Percentiles rank a stretch among this genome's conserved stretches.
Conservation (phyloP, 1,140 invertebrate species). For the Amphibalanus amphitrite region DNA sequence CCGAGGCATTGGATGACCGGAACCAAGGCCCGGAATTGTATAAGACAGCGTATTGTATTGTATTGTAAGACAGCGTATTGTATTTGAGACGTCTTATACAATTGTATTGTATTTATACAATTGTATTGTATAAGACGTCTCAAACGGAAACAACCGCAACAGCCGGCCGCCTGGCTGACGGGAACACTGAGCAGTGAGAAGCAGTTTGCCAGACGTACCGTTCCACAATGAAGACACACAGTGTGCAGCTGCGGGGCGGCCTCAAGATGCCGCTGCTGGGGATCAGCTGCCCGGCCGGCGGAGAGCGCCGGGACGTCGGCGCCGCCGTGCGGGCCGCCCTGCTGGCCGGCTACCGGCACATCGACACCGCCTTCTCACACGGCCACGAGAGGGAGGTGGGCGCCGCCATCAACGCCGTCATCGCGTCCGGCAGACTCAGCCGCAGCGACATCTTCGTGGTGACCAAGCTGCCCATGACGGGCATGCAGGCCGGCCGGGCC, state of each 20-base stretch:
- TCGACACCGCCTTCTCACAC: constrained; percentile 48
- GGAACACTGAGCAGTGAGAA: too few species aligned
- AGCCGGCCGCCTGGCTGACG: too few species aligned
- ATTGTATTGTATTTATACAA: too few species aligned
- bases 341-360: constrained; percentile 46
- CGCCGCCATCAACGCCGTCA: constrained; percentile 23
- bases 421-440: constrained; percentile 28
- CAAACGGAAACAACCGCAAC: too few species aligned
- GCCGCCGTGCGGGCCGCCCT: constrained; percentile 42
- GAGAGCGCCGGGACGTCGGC: constrained; percentile 6
- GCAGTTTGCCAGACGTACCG: too few species aligned
- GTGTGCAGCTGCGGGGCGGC: constrained; percentile 19
- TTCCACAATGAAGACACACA: too few species aligned
- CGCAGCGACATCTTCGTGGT: constrained; percentile 38
- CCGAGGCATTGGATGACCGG: too few species aligned
- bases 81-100: too few species aligned
- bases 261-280: constrained; percentile 52
- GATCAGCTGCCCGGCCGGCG: constrained; percentile 37
- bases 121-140: too few species aligned
- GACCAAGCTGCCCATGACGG: constrained; percentile 23
- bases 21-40: too few species aligned
- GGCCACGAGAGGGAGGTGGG: constrained; percentile 29
- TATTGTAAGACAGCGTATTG: too few species aligned
- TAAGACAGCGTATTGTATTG: too few species aligned
- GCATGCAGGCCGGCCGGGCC: constrained; percentile 40